A percentile compares a stretch with the other conserved stretches of the same genome.
Conservation (phyloP, 2,888 invertebrate species). For the Phortica magna region DNA sequence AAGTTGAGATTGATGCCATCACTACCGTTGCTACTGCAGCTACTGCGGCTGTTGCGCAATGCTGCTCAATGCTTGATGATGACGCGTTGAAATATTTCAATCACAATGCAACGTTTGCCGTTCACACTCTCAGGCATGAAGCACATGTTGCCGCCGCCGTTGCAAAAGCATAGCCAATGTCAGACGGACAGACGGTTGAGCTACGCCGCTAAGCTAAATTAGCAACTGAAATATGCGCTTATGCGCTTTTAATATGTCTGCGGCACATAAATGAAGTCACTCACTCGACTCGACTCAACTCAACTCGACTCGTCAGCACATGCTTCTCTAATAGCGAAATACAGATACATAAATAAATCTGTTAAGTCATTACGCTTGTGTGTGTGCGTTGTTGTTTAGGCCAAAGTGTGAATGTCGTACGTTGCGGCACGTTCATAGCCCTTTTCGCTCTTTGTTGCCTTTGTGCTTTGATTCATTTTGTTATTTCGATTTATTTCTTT, state of each 20-base stretch:
- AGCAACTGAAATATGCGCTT: slow-evolving; percentile 24
- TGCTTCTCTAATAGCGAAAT: slow-evolving; percentile 16
- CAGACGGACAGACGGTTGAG: neutral
- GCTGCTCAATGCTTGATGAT: slow-evolving; percentile 20
- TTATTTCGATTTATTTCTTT: neutral
- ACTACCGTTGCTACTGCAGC: neutral
- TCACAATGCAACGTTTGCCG: neutral
- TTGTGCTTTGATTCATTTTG: neutral
- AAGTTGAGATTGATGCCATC: slow-evolving; percentile 38
- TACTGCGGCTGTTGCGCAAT: neutral
- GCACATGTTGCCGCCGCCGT: neutral
- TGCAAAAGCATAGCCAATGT: neutral
- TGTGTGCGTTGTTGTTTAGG: neutral
- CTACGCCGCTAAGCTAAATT: slow-evolving; percentile 5
- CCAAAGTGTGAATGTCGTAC: neutral
- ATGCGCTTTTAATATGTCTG: slow-evolving; percentile 2
- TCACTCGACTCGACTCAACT: neutral
- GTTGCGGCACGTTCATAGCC: neutral
- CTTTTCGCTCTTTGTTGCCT: neutral
- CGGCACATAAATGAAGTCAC: slow-evolving; percentile 13
- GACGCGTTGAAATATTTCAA: slow-evolving; percentile 34
- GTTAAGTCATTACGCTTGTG: neutral
- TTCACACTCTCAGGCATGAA: neutral
- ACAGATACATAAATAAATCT: neutral
- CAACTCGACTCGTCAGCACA: neutral